phyloP scores from a whole-genome alignment of 2,888 invertebrate species.

The Cantharis nigra region DNA sequence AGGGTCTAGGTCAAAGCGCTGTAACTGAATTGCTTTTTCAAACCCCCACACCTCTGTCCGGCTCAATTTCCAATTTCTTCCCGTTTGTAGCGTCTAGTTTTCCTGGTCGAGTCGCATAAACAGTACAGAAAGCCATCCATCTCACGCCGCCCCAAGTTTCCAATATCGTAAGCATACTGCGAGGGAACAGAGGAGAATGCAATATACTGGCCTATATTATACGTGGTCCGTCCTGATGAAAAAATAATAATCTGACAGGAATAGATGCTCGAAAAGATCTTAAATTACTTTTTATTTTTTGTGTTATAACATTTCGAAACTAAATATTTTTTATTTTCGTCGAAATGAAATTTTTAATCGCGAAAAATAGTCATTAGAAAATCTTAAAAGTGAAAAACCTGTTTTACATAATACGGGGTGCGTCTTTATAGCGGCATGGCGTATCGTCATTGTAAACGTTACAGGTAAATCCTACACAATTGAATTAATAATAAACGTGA shows the following conservation, averaged over 20 bases:
- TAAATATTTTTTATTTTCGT: neutral
- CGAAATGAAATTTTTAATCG: neutral
- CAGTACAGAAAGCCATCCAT: conserved; percentile 53
- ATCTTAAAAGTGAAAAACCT: neutral
- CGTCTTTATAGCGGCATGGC: neutral
- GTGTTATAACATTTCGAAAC: neutral
- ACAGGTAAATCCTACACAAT: conserved; percentile 1
- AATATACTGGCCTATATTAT: conserved; percentile 51
- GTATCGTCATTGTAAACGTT: neutral
- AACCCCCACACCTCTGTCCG: conserved; percentile 41
- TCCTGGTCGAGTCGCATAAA: conserved; percentile 48
- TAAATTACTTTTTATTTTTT: conserved; percentile 24
- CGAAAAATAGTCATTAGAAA: neutral
- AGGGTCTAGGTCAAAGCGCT: conserved; percentile 24
- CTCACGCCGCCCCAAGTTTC: conserved; percentile 47
- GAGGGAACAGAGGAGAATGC: conserved; percentile 41
- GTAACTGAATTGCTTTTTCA: conserved; percentile 48
- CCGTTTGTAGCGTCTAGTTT: conserved; percentile 41
- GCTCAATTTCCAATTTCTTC: conserved; percentile 35
- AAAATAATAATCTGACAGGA: conserved; percentile 45
- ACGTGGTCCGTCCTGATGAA: conserved; percentile 48
- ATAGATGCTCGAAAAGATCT: conserved; percentile 28
- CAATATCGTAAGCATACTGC: conserved; percentile 40
- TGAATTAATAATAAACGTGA: neutral
- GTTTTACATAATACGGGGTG: neutral